These are phyloP conservation scores for Conger conger DNA, from an alignment of 2,113 vertebrate genomes.

Conservation along the genomic window DNA sequence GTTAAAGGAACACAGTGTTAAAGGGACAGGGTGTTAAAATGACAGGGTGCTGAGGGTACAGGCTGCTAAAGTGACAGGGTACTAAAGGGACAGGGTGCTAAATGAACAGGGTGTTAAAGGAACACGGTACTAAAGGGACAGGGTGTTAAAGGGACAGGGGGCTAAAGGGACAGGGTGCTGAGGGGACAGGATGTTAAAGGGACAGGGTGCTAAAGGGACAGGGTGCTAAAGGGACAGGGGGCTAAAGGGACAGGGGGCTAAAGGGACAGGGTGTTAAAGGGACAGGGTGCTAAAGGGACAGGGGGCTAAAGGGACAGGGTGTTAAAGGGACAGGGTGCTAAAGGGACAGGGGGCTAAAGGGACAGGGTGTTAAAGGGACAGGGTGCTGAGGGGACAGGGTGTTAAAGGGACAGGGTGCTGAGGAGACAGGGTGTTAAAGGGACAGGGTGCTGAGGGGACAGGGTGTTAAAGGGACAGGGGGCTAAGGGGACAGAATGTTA, in stretches of 20 bases:
- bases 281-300: background rate
- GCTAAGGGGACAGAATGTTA: too few species aligned
- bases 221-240: background rate
- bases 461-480: background rate
- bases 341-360: background rate
- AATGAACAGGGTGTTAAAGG: background rate
- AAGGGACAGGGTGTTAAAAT: background rate
- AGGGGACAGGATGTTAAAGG: background rate
- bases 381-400: background rate
- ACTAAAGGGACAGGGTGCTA: background rate
- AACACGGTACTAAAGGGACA: background rate
- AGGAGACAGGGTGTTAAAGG: too few species aligned
- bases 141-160: background rate
- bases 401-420: too few species aligned
- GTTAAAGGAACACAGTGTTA: too few species aligned
- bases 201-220: background rate
- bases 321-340: background rate
- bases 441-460: background rate
- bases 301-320: background rate
- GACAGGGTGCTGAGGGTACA: background rate
- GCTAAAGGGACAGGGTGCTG: constrained; percentile 5
- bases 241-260: too few species aligned
- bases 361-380: background rate
- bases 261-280: background rate
- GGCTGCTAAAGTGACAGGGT: background rate